phyloP scores from a whole-genome alignment of 2,888 invertebrate genomes.

The Sesamia inferens region DNA sequence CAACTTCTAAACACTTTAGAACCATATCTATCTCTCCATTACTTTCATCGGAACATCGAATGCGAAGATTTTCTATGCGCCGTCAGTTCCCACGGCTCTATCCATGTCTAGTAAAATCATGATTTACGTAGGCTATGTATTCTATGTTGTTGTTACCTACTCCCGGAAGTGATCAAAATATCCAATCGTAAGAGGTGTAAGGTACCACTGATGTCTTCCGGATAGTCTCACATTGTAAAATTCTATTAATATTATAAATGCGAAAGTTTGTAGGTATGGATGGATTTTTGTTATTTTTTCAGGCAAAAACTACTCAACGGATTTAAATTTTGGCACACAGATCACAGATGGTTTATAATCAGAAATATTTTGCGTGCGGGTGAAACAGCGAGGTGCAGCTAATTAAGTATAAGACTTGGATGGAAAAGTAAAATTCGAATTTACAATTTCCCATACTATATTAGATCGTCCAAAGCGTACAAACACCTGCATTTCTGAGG shows the following conservation, averaged over 20 bases:
- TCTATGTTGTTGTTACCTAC: constrained; percentile 18
- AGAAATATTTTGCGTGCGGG: no score
- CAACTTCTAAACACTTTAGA: background rate
- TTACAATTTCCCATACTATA: background rate
- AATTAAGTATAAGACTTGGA: background rate
- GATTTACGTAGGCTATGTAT: constrained; percentile 5
- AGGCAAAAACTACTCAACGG: no score
- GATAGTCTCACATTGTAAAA: background rate
- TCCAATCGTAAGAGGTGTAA: constrained; percentile 13
- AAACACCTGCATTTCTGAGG: background rate
- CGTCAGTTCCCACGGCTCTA: constrained; percentile 55
- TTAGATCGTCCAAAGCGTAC: background rate
- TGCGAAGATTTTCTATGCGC: constrained; percentile 57
- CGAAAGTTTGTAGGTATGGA: no score
- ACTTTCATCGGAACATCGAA: constrained; percentile 26
- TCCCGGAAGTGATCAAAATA: constrained; percentile 45
- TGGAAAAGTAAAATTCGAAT: background rate
- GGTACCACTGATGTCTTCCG: constrained; percentile 30
- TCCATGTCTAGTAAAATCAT: constrained; percentile 32
- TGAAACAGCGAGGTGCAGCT: no score
- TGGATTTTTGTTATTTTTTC: no score
- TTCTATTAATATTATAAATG: no score
- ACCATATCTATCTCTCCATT: constrained; percentile 11
- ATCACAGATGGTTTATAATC: no score
- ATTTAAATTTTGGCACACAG: no score